These are phyloP conservation scores for Ceratothoa steindachneri DNA, from an alignment of 2,888 invertebrate species.

Conservation along the genomic window DNA sequence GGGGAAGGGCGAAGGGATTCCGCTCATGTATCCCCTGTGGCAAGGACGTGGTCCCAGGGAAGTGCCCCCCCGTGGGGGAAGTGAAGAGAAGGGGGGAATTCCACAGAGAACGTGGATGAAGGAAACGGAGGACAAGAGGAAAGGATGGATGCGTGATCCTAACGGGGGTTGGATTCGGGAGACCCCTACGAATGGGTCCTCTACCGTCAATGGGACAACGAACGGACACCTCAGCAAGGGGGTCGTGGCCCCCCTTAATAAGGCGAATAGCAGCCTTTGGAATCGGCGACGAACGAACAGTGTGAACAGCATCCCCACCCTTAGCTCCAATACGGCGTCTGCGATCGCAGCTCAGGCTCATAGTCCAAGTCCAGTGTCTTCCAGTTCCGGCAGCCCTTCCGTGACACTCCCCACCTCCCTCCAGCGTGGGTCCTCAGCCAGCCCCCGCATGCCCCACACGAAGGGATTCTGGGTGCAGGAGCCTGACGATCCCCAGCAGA, in stretches of 20 bases:
- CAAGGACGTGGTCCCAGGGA: conserved; percentile 15
- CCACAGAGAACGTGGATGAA: neutral
- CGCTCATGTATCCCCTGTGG: conserved; percentile 11
- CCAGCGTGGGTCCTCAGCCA: conserved; percentile 35
- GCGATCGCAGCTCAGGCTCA: neutral
- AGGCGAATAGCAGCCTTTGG: conserved; percentile 27
- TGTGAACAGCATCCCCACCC: conserved; percentile 25
- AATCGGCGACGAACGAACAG: conserved; percentile 33
- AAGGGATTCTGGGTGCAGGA: conserved; percentile 46
- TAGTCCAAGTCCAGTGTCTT: conserved; percentile 1
- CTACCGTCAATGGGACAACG: neutral
- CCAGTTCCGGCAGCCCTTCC: neutral
- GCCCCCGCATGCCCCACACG: conserved; percentile 38
- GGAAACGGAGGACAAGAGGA: conserved; percentile 19
- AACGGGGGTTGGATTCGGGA: conserved; percentile 29
- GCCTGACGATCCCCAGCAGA: conserved; percentile 38
- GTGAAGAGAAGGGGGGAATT: neutral
- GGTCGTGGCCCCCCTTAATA: neutral
- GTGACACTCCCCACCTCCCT: neutral
- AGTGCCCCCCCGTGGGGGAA: neutral
- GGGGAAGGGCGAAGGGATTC: neutral
- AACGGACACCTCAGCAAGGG: neutral
- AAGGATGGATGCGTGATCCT: conserved; percentile 29
- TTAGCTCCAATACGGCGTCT: conserved; percentile 12
- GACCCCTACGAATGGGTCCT: neutral